These are phyloP conservation scores for Penaeus chinensis DNA, from an alignment of 1,140 invertebrate species.

Conservation along the genomic window DNA sequence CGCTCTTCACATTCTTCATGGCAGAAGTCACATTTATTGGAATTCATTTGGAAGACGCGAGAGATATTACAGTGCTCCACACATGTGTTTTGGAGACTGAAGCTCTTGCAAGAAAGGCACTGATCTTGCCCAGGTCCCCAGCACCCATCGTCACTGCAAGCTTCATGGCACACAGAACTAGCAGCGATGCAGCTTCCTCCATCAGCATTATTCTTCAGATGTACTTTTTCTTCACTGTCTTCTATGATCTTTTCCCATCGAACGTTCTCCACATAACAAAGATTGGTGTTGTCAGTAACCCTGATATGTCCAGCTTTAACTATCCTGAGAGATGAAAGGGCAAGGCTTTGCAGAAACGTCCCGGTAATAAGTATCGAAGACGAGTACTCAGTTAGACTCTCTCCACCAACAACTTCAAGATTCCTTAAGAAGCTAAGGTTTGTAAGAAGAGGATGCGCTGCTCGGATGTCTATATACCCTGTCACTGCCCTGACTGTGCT, in stretches of 20 bases:
- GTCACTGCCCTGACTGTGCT: slow-evolving; percentile 74
- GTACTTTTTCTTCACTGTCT: too few relatives aligned
- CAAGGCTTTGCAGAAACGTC: too few relatives aligned
- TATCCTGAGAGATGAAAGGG: slow-evolving; percentile 82
- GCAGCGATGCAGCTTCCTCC: too few relatives aligned
- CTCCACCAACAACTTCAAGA: slow-evolving; percentile 90
- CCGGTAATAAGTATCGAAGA: too few relatives aligned
- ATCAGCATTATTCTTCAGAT: too few relatives aligned
- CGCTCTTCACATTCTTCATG: slow-evolving; percentile 85
- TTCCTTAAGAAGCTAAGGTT: slow-evolving; percentile 93
- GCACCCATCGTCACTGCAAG: slow-evolving; percentile 90
- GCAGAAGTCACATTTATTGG: slow-evolving; percentile 81
- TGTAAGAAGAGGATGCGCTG: slow-evolving; percentile 83
- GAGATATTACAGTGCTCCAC: slow-evolving; percentile 68
- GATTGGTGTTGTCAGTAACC: slow-evolving; percentile 86
- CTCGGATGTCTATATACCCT: slow-evolving; percentile 91
- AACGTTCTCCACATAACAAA: slow-evolving; percentile 89
- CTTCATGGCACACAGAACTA: slow-evolving; percentile 78
- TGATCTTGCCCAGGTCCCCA: slow-evolving; percentile 90
- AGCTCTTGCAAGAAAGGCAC: slow-evolving; percentile 89
- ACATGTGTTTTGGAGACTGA: slow-evolving; percentile 81
- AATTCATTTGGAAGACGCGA: slow-evolving; percentile 72
- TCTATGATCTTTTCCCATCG: slow-evolving; percentile 76
- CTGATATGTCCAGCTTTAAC: slow-evolving; percentile 88
- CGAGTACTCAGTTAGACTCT: slow-evolving; percentile 74